These are phyloP conservation scores for Esox niger DNA, from an alignment of 2,113 vertebrate species.

Conservation along the genomic window DNA sequence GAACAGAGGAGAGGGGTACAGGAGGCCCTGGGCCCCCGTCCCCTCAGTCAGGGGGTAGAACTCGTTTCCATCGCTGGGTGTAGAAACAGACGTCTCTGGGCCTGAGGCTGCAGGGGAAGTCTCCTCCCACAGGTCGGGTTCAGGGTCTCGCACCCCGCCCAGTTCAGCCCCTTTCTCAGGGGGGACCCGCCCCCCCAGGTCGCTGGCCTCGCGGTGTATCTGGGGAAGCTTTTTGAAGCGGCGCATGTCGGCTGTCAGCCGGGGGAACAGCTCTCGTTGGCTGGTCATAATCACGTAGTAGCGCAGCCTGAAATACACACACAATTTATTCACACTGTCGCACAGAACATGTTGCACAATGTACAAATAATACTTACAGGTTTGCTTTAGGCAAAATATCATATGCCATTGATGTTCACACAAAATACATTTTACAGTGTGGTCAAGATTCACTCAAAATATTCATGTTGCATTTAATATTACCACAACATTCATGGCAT, in stretches of 20 bases:
- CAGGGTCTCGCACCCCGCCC: conserved; percentile 24
- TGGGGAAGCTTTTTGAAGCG: conserved; percentile 83
- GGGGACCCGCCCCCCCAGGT: conserved; percentile 51
- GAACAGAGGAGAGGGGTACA: conserved; percentile 81
- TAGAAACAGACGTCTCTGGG: conserved; percentile 24
- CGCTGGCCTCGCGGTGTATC: conserved; percentile 73
- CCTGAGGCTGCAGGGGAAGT: conserved; percentile 29
- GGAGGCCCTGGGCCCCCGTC: conserved; percentile 65
- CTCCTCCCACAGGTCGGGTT: conserved; percentile 59
- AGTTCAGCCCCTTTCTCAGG: conserved; percentile 53
- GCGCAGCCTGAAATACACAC: conserved; percentile 65
- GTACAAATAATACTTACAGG: no score
- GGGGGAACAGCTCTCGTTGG: conserved; percentile 85
- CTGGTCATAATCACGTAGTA: conserved; percentile 90
- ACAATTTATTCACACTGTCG: no score
- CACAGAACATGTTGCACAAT: no score
- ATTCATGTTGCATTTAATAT: no score
- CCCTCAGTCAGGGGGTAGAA: conserved; percentile 63
- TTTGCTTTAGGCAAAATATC: no score
- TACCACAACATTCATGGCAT: no score
- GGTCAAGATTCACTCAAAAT: no score
- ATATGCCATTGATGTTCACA: no score
- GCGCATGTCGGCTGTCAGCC: conserved; percentile 81
- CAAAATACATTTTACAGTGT: no score
- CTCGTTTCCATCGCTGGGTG: conserved; percentile 38